phyloP scores from a whole-genome alignment of 2,888 invertebrate species.

The Byasa hedistus region DNA sequence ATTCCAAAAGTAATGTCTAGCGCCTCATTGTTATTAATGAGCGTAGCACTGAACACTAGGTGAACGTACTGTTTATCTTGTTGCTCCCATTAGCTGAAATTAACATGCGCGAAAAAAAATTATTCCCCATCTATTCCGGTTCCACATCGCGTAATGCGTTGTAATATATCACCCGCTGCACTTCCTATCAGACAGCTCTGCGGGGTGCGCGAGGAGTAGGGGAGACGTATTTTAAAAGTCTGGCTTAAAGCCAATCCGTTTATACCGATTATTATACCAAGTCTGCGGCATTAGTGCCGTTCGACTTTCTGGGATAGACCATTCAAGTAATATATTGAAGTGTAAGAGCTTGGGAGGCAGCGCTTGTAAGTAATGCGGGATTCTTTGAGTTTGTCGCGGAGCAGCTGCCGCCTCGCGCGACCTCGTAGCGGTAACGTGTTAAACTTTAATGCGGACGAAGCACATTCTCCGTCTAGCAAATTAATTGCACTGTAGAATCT shows the following conservation, averaged over 20 bases:
- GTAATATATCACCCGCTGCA: constrained; percentile 23
- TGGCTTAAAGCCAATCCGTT: constrained; percentile 28
- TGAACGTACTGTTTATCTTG: too few species aligned
- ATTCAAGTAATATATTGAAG: constrained; percentile 28
- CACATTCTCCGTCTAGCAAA: constrained; percentile 18
- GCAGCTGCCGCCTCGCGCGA: constrained; percentile 15
- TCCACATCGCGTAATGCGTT: constrained; percentile 22
- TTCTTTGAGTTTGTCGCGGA: constrained; percentile 15
- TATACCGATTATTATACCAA: constrained; percentile 29
- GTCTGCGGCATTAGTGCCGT: constrained; percentile 27
- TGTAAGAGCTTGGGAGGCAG: constrained; percentile 16
- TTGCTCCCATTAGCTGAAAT: not conserved
- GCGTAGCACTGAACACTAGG: too few species aligned
- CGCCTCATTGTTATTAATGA: too few species aligned
- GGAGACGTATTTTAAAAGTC: constrained; percentile 24
- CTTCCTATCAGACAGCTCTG: constrained; percentile 17
- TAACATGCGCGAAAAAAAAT: constrained; percentile 3
- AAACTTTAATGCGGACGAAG: constrained; percentile 15
- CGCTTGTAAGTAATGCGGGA: constrained; percentile 23
- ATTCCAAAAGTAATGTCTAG: too few species aligned
- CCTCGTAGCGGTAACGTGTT: constrained; percentile 4
- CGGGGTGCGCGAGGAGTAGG: constrained; percentile 6
- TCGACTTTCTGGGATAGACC: constrained; percentile 26
- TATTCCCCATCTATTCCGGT: constrained; percentile 4
- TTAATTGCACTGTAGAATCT: constrained; percentile 10